phyloP scores from a whole-genome alignment of 2,797 vertebrate genomes.

The Acanthiza pusilla region DNA sequence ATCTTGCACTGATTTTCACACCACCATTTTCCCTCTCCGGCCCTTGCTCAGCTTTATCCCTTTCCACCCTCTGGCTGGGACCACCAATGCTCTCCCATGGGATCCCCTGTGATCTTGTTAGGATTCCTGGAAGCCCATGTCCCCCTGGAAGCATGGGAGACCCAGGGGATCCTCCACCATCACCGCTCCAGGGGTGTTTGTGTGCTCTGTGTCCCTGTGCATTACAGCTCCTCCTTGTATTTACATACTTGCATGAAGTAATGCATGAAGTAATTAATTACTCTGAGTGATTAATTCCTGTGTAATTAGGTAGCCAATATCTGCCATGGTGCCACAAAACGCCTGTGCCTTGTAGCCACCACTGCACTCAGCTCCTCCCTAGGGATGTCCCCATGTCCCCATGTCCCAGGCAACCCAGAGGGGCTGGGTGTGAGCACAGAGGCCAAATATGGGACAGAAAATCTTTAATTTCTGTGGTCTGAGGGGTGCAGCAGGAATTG shows the following conservation, averaged over 20 bases:
- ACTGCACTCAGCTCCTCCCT: background rate
- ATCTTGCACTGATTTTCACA: background rate
- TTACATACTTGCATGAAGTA: background rate
- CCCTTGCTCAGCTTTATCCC: background rate
- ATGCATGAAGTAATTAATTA: background rate
- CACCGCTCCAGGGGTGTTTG: background rate
- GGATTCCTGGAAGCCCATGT: background rate
- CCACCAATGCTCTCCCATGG: background rate
- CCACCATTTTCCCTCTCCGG: background rate
- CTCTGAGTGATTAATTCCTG: background rate
- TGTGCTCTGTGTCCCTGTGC: background rate
- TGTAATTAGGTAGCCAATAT: background rate
- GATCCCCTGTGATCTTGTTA: accelerated
- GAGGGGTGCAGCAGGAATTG: background rate
- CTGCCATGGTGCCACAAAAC: background rate
- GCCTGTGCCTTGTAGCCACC: background rate
- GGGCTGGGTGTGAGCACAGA: background rate
- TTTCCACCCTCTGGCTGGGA: background rate
- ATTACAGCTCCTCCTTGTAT: background rate
- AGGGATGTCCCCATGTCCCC: accelerated
- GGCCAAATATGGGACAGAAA: background rate
- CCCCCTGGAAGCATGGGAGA: background rate
- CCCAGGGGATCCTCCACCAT: background rate
- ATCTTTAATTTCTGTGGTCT: accelerated
- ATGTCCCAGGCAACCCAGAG: accelerated